These are phyloP conservation scores for Chesias legatella DNA, from an alignment of 2,888 invertebrate species.

Conservation along the genomic window DNA sequence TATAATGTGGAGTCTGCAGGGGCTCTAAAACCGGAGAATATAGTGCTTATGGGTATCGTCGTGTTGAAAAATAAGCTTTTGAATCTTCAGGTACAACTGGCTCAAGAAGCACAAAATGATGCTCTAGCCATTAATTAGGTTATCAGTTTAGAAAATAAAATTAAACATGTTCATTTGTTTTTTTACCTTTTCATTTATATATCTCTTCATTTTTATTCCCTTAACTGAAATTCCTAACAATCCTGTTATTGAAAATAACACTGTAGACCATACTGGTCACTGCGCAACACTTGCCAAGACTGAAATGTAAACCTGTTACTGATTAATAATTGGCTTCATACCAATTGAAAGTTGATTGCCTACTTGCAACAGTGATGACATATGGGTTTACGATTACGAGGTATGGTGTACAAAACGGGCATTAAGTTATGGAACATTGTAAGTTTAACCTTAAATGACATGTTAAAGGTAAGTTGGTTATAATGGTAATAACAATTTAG, in stretches of 20 bases:
- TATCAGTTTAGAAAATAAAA: slow-evolving; percentile 13
- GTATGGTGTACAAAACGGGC: too few relatives aligned
- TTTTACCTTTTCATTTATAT: not conserved
- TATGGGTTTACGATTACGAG: too few relatives aligned
- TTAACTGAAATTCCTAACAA: too few relatives aligned
- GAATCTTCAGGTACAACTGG: slow-evolving; percentile 95
- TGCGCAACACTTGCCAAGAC: slow-evolving; percentile 3
- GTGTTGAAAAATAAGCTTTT: slow-evolving; percentile 96
- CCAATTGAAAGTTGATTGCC: slow-evolving; percentile 19
- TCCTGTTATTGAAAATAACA: not conserved
- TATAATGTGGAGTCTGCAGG: slow-evolving; percentile 98
- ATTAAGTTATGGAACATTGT: too few relatives aligned
- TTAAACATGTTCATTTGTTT: not conserved
- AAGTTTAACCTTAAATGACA: too few relatives aligned
- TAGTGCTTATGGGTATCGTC: slow-evolving; percentile 96
- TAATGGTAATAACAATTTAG: too few relatives aligned
- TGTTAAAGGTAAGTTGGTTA: too few relatives aligned
- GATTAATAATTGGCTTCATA: slow-evolving; percentile 5
- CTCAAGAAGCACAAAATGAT: slow-evolving; percentile 92
- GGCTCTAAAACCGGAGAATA: slow-evolving; percentile 96
- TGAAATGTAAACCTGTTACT: slow-evolving; percentile 11
- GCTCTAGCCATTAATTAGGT: slow-evolving; percentile 85
- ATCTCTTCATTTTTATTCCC: slow-evolving; percentile 8
- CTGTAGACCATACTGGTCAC: not conserved
- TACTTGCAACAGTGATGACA: slow-evolving; percentile 6